Conservation (phyloP, 1,140 invertebrate genomes). For the Aphaenogaster floridana region DNA sequence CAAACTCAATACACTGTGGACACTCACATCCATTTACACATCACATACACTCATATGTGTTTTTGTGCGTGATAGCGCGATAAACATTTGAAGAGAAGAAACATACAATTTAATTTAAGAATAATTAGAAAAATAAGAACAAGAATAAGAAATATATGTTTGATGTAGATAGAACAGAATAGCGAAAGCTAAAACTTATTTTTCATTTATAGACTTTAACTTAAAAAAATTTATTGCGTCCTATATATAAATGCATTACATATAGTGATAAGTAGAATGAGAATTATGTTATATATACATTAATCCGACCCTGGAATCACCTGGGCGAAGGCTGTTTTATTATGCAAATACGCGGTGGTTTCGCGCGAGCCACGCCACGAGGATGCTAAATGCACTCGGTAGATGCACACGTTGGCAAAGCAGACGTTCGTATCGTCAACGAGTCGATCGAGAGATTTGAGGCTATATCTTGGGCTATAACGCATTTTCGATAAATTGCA, state of each 20-base stretch:
- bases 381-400: conserved; percentile 68
- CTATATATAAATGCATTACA: background rate
- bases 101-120: background rate
- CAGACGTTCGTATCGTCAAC: conserved; percentile 45
- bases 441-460: conserved; percentile 48
- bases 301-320: conserved; percentile 68
- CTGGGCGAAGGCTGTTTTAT: conserved; percentile 80
- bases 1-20: background rate
- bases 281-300: conserved; percentile 19
- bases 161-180: background rate
- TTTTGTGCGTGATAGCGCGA: background rate
- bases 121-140: background rate
- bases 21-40: background rate
- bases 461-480: conserved; percentile 10
- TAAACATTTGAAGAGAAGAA: background rate
- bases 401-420: conserved; percentile 45
- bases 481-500: conserved; percentile 14
- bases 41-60: background rate
- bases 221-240: background rate
- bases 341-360: conserved; percentile 80
- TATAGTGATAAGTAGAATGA: conserved; percentile 8
- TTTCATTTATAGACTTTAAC: background rate
- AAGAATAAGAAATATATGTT: background rate
- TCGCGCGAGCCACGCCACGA: conserved; percentile 71
- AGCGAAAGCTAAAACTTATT: background rate